Base-by-base conservation (phyloP, 2,113 vertebrate genomes). In the Elanoides forficatus region DNA sequence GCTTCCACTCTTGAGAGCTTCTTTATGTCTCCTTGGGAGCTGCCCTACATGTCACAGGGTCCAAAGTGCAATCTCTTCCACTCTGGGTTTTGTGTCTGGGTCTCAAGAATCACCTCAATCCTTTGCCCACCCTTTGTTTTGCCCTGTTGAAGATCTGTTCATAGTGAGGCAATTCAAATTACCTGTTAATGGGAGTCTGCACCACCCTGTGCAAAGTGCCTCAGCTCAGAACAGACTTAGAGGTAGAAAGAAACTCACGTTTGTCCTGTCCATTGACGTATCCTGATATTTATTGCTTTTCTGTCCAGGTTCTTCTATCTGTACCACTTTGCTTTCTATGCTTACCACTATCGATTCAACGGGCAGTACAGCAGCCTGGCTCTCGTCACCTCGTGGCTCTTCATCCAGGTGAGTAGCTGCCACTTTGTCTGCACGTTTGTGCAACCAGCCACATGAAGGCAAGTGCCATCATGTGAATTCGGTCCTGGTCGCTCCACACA, bases 361-460 rank as follows among this genome's bases (percentile, higher is more conserved):
- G 99, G 99, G 4, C 99, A 99, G 98, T 99, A 99, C 98, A 99
- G 99, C 98, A 99, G 99, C 95, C 97, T 99, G 96, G 99, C 99
- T 1, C 98, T 99, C 3, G 99, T 99, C 94, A 99, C 99, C 13
- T 99, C 99, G 20, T 99, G 99, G 99, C 99, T 99, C 84, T 99
- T 99, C 98, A 99, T 99, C 94, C 99, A 99, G 99, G 99, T 99
- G 91, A 97, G 96, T 15, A 3, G 6, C 52, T 71, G 38, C 32
- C 20, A 4, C 15, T 23, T 32, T 40, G 73, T 36, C 71, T 30
- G 45, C 56, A 7, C 3, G 0, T 18, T 4, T 1, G 12, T 30
- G 59, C 20, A 10, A 0, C 7, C 30, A 5, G 20, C 11, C 3
- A 2, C 6, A 0, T 1, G 8, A 34, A 15, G 60, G 16, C 42